Percentiles rank a stretch among this genome's conserved stretches.
phyloP scores from a whole-genome alignment of 1,140 invertebrate species.

The Archivesica marissinica region DNA sequence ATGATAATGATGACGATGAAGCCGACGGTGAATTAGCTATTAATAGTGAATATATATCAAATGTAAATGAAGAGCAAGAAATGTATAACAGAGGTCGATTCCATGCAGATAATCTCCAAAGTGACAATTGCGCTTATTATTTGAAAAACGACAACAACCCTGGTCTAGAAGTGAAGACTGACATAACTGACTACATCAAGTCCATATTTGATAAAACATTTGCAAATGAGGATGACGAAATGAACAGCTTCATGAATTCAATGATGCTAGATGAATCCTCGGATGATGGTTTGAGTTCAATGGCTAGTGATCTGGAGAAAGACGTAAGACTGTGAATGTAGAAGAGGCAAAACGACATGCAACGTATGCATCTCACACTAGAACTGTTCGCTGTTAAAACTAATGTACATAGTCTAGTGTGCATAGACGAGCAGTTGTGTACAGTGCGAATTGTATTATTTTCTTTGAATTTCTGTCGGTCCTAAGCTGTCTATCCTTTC shows the following conservation, averaged over 20 bases:
- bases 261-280: slow-evolving; percentile 10
- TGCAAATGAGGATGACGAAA: slow-evolving; percentile 53
- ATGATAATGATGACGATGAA: not conserved
- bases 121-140: not conserved
- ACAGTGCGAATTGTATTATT: not conserved
- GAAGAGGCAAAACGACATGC: not conserved
- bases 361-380: not conserved
- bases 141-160: not conserved
- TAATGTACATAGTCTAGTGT: not conserved
- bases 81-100: no score
- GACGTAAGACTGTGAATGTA: not conserved
- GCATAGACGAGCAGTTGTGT: not conserved
- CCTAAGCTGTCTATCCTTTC: not conserved
- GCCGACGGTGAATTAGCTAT: not conserved
- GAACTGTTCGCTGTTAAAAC: not conserved
- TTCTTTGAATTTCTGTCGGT: not conserved
- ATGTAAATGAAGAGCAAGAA: not conserved
- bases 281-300: slow-evolving; percentile 23
- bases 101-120: not conserved
- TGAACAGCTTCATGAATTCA: slow-evolving; percentile 60
- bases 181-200: slow-evolving; percentile 33
- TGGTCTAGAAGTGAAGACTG: not conserved
- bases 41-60: not conserved
- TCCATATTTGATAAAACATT: slow-evolving; percentile 18
- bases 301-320: slow-evolving; percentile 42